A percentile compares a stretch with the other conserved stretches of the same genome.
Conservation (phyloP, 1,140 invertebrate genomes). For the Drosophila melanica region DNA sequence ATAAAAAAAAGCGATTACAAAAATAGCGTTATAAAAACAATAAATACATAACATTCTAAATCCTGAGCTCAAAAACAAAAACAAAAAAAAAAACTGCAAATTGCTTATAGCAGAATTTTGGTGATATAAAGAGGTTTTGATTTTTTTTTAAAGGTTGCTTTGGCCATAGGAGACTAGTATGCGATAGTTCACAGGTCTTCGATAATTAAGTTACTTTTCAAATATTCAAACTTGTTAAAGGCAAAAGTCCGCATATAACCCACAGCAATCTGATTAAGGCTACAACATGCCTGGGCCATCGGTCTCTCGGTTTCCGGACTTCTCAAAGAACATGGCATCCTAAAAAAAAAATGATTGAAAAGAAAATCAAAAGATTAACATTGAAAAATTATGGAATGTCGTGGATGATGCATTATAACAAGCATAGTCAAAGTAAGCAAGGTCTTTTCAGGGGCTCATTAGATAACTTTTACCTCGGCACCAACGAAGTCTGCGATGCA, state of each 20-base stretch:
- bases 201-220: slow-evolving; percentile 12
- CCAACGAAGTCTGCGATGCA: slow-evolving; percentile 49
- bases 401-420: slow-evolving; percentile 7
- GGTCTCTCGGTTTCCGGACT: slow-evolving; percentile 74
- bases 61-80: slow-evolving; percentile 16
- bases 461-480: slow-evolving; percentile 42
- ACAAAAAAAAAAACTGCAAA: background rate
- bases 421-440: slow-evolving; percentile 41
- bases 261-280: background rate
- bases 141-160: slow-evolving; percentile 46
- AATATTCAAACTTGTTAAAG: background rate
- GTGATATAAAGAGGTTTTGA: slow-evolving; percentile 14
- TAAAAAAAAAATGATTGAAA: slow-evolving; percentile 82
- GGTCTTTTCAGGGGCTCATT: slow-evolving; percentile 7
- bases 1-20: slow-evolving; percentile 18
- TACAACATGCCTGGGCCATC: slow-evolving; percentile 81
- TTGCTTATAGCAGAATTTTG: slow-evolving; percentile 5
- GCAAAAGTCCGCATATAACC: background rate
- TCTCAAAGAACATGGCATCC: slow-evolving; percentile 92
- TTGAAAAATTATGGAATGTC: background rate
- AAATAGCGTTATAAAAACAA: slow-evolving; percentile 42
- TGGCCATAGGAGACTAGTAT: slow-evolving; percentile 69
- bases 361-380: slow-evolving; percentile 1
- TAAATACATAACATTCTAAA: slow-evolving; percentile 37
- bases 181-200: slow-evolving; percentile 61